Evolutionary conservation across 2,113 vertebrate species (phyloP), one percentile per base, ranked within the genome.

Genomic region (Platysternon megacephalum): DNA sequence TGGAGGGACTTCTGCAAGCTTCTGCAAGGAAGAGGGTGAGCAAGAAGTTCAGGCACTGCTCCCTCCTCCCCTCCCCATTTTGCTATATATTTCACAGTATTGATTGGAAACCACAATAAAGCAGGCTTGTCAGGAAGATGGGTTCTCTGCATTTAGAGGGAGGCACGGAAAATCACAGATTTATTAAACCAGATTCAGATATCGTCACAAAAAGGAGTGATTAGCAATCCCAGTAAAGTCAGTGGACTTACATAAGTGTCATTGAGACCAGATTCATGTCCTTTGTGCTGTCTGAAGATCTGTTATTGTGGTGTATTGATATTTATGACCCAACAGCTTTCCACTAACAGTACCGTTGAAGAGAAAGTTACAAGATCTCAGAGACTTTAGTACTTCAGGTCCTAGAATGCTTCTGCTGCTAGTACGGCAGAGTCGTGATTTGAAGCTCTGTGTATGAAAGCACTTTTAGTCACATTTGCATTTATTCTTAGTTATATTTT

Each of bases 51-150:
- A 85, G 10, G 19, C 86, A 21, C n/a, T 72, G n/a, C n/a, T 72
- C 65, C 19, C 35, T n/a, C 61, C 35, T n/a, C 35, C 13, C 17
- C 35, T 39, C 35, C 8, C 24, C 5, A 53, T 6, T 6, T 51
- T 86, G 32, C 17, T 81, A 79, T 46, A 72, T 72, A 72, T 72
- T 72, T 39, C 65, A 53, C 8, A 44, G 86, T 93, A 95, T 53
- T 88, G 81, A 89, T 88, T 86, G 85, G 48, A 94, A 91, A 28
- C 5, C 24, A 85, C 87, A 88, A 82, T 80, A 95, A 94, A 91
- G 39, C 51, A 88, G 72, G 61, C 22, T 88, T 93, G 76, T 89
- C 32, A 49, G 24, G 32, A 39, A 82, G 7, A 12, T 78, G 32
- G 74, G 21, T 42, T 39, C 55, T 58, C 52, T 78, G 28, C 44